phyloP scores from a whole-genome alignment of 2,888 invertebrate genomes.

The Argyra leucocephala region DNA sequence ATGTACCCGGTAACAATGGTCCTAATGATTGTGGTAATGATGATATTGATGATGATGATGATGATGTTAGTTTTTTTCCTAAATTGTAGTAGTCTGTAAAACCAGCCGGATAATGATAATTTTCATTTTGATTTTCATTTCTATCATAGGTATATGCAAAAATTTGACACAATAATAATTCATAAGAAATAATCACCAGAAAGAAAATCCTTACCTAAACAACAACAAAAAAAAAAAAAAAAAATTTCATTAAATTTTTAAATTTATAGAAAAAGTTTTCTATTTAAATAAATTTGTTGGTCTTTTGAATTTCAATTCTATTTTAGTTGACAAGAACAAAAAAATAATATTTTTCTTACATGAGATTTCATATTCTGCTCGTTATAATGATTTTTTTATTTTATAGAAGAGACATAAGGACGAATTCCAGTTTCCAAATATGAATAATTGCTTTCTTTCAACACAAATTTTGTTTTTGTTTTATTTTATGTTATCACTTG shows the following conservation, averaged over 20 bases:
- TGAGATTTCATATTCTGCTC: too few relatives aligned
- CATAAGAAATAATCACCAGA: neutral
- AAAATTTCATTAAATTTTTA: neutral
- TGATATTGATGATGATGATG: neutral
- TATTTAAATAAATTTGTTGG: too few relatives aligned
- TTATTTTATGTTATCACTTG: neutral
- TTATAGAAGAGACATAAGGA: too few relatives aligned
- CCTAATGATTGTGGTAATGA: neutral
- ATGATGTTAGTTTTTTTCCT: neutral
- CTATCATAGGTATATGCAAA: neutral
- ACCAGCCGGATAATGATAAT: neutral
- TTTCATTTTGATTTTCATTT: neutral
- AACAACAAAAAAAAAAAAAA: neutral
- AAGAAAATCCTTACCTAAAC: neutral
- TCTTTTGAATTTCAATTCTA: too few relatives aligned
- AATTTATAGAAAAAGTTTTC: too few relatives aligned
- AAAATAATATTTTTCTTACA: too few relatives aligned
- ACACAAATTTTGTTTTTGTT: too few relatives aligned
- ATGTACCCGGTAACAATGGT: neutral
- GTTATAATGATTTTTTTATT: too few relatives aligned
- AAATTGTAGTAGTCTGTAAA: neutral
- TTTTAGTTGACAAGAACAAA: too few relatives aligned
- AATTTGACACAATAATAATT: neutral
- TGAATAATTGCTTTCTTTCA: too few relatives aligned
- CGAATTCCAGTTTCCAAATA: too few relatives aligned